A percentile compares a stretch with the other conserved stretches of the same genome.
Evolutionary conservation across 2,797 vertebrate genomes (phyloP).

Genomic region (Darevskia nairensis): DNA sequence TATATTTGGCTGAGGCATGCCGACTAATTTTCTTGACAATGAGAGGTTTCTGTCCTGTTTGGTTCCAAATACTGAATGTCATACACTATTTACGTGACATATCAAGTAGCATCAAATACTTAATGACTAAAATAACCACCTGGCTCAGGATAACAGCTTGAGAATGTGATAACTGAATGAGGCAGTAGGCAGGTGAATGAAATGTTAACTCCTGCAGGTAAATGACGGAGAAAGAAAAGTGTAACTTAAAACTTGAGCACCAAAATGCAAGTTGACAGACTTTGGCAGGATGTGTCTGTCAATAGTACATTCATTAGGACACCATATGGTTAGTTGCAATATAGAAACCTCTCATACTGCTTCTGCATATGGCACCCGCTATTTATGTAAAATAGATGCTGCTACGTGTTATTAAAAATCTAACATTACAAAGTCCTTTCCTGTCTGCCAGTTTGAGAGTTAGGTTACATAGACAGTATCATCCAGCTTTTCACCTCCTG

Average conservation of each 20-base stretch:
- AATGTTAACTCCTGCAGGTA: conserved; percentile 15
- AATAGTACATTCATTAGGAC: conserved; percentile 79
- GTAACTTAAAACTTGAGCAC: conserved; percentile 82
- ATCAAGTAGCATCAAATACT: conserved; percentile 3
- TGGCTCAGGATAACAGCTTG: conserved; percentile 37
- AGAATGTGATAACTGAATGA: conserved; percentile 24
- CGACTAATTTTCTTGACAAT: not conserved
- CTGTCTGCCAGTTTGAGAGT: conserved; percentile 68
- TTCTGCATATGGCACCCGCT: conserved; percentile 78
- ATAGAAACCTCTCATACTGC: conserved; percentile 76
- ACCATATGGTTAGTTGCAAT: conserved; percentile 86
- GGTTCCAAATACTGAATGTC: not conserved
- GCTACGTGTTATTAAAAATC: conserved; percentile 69
- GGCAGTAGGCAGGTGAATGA: conserved; percentile 41
- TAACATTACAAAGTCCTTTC: conserved; percentile 77
- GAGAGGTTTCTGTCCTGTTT: not conserved
- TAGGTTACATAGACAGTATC: conserved; percentile 71
- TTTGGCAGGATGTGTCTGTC: conserved; percentile 72
- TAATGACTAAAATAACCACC: not conserved
- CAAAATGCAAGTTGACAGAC: conserved; percentile 30
- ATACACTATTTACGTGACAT: conserved; percentile 1
- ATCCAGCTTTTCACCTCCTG: conserved; percentile 52
- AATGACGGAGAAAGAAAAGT: conserved; percentile 60
- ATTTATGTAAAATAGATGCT: conserved; percentile 69
- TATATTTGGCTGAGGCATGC: not conserved